phyloP scores from a whole-genome alignment of 2,113 vertebrate genomes.

The Phylloscopus trochilus region DNA sequence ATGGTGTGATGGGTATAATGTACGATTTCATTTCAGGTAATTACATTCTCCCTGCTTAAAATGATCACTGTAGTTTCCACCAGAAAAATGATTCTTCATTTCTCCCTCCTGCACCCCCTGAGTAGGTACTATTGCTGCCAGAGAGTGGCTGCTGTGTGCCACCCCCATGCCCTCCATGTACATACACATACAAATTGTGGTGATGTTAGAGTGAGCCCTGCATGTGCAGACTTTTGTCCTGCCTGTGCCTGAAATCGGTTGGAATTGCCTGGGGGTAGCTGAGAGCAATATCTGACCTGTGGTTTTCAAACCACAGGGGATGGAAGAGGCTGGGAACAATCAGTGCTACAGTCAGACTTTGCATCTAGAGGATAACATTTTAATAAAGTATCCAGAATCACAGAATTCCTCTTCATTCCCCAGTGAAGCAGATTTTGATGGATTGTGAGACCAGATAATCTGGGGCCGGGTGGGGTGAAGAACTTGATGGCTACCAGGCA shows the following conservation, averaged over 20 bases:
- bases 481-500: background rate
- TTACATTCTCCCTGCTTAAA: slow-evolving; percentile 62
- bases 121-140: background rate
- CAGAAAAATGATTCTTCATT: background rate
- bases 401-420: background rate
- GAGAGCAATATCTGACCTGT: background rate
- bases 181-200: background rate
- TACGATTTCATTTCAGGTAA: slow-evolving; percentile 58
- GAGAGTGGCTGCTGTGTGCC: background rate
- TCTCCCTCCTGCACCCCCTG: background rate
- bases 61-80: slow-evolving; percentile 31
- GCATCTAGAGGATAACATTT: background rate
- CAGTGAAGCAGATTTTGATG: background rate
- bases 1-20: slow-evolving; percentile 41
- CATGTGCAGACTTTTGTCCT: background rate
- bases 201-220: background rate
- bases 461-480: background rate
- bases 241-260: background rate
- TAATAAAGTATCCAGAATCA: background rate
- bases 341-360: background rate
- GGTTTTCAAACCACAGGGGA: background rate
- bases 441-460: background rate
- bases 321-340: background rate
- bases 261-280: background rate
- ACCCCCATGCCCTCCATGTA: background rate